Percentiles rank a stretch among this genome's conserved stretches.
These are phyloP conservation scores for Philotrypesis tridentata DNA, from an alignment of 1,140 invertebrate species.

Conservation along the genomic window DNA sequence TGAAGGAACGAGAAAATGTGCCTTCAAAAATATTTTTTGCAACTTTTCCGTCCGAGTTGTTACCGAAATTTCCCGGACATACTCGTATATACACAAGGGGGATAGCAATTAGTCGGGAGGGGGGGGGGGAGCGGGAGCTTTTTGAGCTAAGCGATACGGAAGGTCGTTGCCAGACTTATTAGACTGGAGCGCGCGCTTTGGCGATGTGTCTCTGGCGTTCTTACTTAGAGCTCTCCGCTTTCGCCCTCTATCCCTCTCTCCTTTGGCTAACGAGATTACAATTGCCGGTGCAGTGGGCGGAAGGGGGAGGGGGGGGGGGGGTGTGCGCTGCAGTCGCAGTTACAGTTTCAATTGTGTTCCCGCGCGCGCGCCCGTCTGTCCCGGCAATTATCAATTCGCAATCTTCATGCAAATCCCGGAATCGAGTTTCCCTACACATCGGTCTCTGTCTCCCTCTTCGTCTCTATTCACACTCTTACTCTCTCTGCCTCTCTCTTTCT, in stretches of 20 bases:
- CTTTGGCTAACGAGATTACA: background rate
- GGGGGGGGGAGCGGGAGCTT: background rate
- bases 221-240: background rate
- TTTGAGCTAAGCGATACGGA: background rate
- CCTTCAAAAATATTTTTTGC: no score
- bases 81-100: no score
- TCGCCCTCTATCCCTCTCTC: no score
- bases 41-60: no score
- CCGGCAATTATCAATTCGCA: background rate
- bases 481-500: background rate
- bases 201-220: no score
- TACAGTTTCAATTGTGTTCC: background rate
- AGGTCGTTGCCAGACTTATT: background rate
- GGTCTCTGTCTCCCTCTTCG: no score
- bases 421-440: background rate
- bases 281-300: background rate
- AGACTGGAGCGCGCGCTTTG: background rate
- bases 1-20: no score
- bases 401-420: background rate
- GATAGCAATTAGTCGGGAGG: background rate
- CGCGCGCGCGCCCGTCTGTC: background rate
- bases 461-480: no score
- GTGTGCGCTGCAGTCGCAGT: background rate
- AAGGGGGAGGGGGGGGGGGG: no score
- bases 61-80: no score